Base-by-base conservation (phyloP, 2,888 invertebrate genomes). In the Epinotia nisella region DNA sequence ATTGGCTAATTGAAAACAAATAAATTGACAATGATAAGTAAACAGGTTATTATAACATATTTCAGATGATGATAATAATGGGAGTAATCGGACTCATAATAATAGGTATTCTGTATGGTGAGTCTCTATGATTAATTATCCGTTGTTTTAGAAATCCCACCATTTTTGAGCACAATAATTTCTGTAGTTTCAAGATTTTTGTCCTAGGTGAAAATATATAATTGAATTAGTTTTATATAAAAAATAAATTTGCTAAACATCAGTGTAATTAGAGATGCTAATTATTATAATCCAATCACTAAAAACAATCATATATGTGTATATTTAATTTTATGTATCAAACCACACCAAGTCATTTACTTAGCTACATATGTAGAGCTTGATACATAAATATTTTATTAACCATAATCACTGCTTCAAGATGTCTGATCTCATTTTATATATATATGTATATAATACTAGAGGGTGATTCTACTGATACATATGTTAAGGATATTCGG, bases 101-200 rank as follows among this genome's bases (percentile, higher is more conserved):
- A 73, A 73, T 73, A 73, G 73, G 73, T 73, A 73, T 73, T 73
- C 58, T 73, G 58, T 73, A 73, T 49, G 73, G 73, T 73, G 73
- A 73, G 73, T 73, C 29, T 24, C 35, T 56, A 41, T 21, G 11
- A 41, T 53, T 69, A 39, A 29, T 59, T 59, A 62, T 62, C 19
- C 51, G 35, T 39, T 51, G 39, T 66, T 61, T 72, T 61, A 61
- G 41, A 45, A 61, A 60, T 49, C 29, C 53, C 51, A 67, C 15
- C 29, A 53, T 67, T 59, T 45, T 15, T 24, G 24, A 71, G 35
- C 35, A 41, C 71, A 71, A 59, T 21, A 59, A 5, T 71, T 51
- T 51, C n/a, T 51, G 15, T 19, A 21, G 1, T 9, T 1, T 35
- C 39, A 35, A 35, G 35, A 35, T 35, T 13, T n/a, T 56, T 39